These are phyloP conservation scores for Heliothis peltigera DNA, from an alignment of 2,888 invertebrate genomes.

Conservation along the genomic window DNA sequence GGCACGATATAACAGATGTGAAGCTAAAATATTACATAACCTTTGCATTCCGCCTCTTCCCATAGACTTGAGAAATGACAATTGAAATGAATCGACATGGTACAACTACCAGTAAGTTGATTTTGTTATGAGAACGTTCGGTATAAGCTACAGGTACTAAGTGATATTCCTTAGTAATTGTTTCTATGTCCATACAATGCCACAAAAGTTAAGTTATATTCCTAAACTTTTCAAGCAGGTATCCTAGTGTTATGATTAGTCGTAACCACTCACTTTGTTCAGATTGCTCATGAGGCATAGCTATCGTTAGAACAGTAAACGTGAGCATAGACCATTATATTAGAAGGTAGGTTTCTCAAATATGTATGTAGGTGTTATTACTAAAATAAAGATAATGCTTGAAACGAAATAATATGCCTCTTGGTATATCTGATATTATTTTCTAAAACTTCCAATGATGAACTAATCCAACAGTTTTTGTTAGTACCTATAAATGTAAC, in stretches of 20 bases:
- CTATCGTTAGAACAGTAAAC: neutral
- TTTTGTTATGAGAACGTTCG: neutral
- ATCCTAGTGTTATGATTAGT: neutral
- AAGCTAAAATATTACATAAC: neutral
- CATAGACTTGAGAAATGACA: no score
- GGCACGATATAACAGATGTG: neutral
- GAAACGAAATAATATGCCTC: no score
- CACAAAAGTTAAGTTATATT: slow-evolving; percentile 11
- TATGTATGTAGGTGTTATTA: neutral
- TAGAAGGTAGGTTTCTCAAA: no score
- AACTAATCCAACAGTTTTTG: neutral
- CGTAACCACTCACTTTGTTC: neutral
- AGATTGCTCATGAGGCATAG: neutral
- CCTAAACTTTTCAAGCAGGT: slow-evolving; percentile 3
- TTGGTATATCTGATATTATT: neutral
- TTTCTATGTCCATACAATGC: neutral
- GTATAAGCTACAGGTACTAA: no score
- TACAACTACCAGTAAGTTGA: neutral
- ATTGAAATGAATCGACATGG: neutral
- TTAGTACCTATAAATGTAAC: neutral
- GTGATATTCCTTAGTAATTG: no score
- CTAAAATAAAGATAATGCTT: neutral
- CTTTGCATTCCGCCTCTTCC: neutral
- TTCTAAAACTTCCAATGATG: neutral
- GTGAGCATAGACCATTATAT: neutral